These are phyloP conservation scores for Lasioglossum morio DNA, from an alignment of 2,888 invertebrate genomes.

Conservation along the genomic window DNA sequence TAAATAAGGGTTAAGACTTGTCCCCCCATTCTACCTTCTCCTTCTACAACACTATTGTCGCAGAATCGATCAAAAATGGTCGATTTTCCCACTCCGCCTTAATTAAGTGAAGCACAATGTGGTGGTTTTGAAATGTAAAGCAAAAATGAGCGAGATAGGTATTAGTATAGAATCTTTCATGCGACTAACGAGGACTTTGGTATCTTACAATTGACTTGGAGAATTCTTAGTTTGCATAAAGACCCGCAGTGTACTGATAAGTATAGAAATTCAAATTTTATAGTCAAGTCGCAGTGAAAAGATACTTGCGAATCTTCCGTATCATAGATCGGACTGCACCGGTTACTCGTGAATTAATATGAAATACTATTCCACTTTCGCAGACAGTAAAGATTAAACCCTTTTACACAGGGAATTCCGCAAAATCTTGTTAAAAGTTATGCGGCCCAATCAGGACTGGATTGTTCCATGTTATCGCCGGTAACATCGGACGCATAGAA, in stretches of 20 bases:
- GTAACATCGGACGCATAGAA: constrained; percentile 4
- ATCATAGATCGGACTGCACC: background rate
- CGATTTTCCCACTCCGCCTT: too few relatives aligned
- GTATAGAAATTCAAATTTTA: background rate
- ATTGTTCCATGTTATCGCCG: constrained; percentile 17
- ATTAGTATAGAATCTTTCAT: too few relatives aligned
- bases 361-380: background rate
- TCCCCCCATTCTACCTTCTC: too few relatives aligned
- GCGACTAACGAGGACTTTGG: too few relatives aligned
- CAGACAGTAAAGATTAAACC: background rate
- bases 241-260: background rate
- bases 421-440: constrained; percentile 31
- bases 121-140: too few relatives aligned
- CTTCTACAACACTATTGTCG: too few relatives aligned
- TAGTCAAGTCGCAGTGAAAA: background rate
- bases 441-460: constrained; percentile 5
- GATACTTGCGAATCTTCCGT: background rate
- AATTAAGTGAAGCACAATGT: too few relatives aligned
- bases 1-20: too few relatives aligned
- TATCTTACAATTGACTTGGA: too few relatives aligned
- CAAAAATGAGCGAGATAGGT: too few relatives aligned
- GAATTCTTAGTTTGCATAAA: background rate
- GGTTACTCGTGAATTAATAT: background rate
- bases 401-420: background rate
- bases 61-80: too few relatives aligned